Evolutionary conservation across 1,140 invertebrate genomes (phyloP).

Genomic region (Cydia splendana): DNA sequence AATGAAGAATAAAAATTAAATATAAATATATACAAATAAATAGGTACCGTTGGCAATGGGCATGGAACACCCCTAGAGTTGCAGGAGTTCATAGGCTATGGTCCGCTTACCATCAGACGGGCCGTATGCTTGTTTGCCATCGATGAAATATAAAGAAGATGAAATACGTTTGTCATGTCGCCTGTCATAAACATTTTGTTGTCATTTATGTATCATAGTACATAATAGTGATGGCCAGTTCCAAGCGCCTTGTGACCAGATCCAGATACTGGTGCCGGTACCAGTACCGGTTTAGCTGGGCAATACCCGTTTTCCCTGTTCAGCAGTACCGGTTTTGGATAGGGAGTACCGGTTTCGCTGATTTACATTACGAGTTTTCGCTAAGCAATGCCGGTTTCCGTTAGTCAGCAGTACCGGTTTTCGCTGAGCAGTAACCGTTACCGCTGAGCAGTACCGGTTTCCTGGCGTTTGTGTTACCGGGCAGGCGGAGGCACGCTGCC

Average conservation of each 20-base stretch:
- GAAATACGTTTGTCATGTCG: not conserved
- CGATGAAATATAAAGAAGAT: too few relatives aligned
- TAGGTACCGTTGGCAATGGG: too few relatives aligned
- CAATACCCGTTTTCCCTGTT: not conserved
- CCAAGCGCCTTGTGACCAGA: slow-evolving; percentile 3
- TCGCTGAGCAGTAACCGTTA: not conserved
- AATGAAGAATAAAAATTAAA: too few relatives aligned
- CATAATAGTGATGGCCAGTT: slow-evolving; percentile 16
- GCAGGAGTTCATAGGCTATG: too few relatives aligned
- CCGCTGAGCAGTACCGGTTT: not conserved
- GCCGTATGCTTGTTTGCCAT: too few relatives aligned
- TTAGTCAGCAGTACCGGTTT: not conserved
- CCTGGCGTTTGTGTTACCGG: not conserved
- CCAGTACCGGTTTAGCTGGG: not conserved
- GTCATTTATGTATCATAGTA: slow-evolving; percentile 2
- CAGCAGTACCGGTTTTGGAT: not conserved
- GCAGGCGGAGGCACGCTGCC: slow-evolving; percentile 31
- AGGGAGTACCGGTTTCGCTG: not conserved
- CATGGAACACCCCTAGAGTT: too few relatives aligned
- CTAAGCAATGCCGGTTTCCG: not conserved
- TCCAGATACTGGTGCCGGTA: not conserved
- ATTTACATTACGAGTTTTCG: not conserved
- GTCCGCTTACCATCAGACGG: too few relatives aligned
- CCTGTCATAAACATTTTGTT: not conserved
- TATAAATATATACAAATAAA: too few relatives aligned